These are phyloP conservation scores for Peromyscus melanophrys DNA, from an alignment of 2,797 vertebrate species.

Conservation along the genomic window DNA sequence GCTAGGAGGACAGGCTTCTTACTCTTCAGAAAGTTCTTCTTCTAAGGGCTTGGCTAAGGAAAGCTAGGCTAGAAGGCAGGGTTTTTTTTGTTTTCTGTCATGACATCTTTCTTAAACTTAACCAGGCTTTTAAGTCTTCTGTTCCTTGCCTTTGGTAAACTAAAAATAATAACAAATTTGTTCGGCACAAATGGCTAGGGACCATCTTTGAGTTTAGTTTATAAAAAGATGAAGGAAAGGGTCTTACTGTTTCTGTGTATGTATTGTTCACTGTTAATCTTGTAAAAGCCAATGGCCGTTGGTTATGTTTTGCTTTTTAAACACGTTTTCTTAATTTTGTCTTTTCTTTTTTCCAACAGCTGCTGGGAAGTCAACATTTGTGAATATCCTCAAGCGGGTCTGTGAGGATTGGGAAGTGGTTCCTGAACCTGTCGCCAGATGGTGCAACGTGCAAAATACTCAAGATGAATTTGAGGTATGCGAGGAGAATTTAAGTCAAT, in stretches of 20 bases:
- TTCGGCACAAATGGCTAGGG: not conserved
- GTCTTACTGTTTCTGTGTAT: not conserved
- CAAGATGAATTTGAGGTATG: slow-evolving; percentile 93
- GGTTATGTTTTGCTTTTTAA: not conserved
- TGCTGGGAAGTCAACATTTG: slow-evolving; percentile 96
- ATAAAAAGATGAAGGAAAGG: not conserved
- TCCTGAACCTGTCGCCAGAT: slow-evolving; percentile 95
- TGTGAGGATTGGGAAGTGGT: slow-evolving; percentile 95
- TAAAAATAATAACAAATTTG: slow-evolving; percentile 58
- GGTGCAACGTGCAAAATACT: slow-evolving; percentile 95
- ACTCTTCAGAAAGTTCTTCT: not conserved
- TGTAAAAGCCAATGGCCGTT: not conserved
- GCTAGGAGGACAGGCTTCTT: not conserved
- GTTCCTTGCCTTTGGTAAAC: slow-evolving; percentile 36
- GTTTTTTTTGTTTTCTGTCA: not conserved
- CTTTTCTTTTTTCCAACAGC: slow-evolving; percentile 88
- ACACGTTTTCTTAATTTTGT: slow-evolving; percentile 6
- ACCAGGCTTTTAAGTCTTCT: slow-evolving; percentile 6
- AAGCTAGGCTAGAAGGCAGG: not conserved
- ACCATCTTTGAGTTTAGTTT: not conserved
- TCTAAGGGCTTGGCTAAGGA: not conserved
- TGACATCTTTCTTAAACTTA: not conserved
- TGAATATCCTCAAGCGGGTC: slow-evolving; percentile 93
- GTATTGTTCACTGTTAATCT: not conserved
- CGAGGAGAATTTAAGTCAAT: slow-evolving; percentile 37